Base-by-base conservation (phyloP, 2,888 invertebrate species). In the Thalpophila matura region DNA sequence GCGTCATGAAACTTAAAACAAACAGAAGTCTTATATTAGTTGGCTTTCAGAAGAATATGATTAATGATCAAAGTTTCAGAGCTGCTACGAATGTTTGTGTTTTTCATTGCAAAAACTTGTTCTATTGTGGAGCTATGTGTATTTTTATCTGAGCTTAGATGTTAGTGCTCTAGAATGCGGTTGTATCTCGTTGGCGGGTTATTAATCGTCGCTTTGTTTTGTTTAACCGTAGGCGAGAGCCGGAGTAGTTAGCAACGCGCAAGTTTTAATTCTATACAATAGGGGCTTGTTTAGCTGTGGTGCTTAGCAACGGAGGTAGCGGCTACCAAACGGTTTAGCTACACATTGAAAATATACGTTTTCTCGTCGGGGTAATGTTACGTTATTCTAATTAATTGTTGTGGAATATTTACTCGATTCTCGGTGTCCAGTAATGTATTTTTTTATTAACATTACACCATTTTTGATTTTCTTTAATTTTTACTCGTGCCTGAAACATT, bases 21-120 rank as follows among this genome's bases (percentile, higher is more conserved):
- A 72, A 43, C 27, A 56, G 14, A 72, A 53, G 43, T 53, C 26
- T 68, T 67, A 56, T 67, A 54, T 45, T 56, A 61, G 59, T 71
- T 68, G 38, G 40, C 40, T 74, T 68, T 68, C 53, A 68, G 51
- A 75, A 74, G 55, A 72, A 71, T 68, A 61, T 77, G 65, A 78
- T 79, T 62, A 77, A 79, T 74, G 72, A 58, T 47, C 7, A 54
- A 74, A 79, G 55, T 79, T 74, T 42, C 42, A 29, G 54, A 51
- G 42, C 56, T 45, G 60, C 54, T 63, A 47, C 64, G 43, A 63
- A 50, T 77, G 65, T 59, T 66, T 55, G 46, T 60, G 58, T 46
- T 65, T 69, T 64, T 49, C 35, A 49, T 53, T 35, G 37, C 20
- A 66, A 61, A 73, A 64, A 71, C 53, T 70, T 49, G 12, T 42